Base-by-base conservation (phyloP, 2,888 invertebrate species). In the Troides helena region DNA sequence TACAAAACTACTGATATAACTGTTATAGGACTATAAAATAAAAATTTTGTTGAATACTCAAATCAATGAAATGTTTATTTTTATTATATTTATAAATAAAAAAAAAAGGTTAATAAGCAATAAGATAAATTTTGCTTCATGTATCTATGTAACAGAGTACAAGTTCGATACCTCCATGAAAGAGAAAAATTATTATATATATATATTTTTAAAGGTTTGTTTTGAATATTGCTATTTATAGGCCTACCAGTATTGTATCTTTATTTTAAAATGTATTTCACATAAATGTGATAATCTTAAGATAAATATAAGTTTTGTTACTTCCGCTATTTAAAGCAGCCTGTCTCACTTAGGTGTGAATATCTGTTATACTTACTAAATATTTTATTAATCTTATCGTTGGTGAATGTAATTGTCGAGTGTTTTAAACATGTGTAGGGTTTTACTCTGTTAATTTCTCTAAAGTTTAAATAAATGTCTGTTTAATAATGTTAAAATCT, bases 401-500 rank as follows among this genome's bases (percentile, higher is more conserved):
- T 53, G 43, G 21, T 56, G 14, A 46, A 61, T 46, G 62, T 62
- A 58, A 75, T 72, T 73, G 78, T 68, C 58, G 25, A 75, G 73
- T 81, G 82, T 85, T 86, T 78, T 78, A 79, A 78, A 81, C 80
- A 83, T 73, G 72, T 75, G 78, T 73, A 77, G 74, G 75, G 76
- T 78, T 83, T 84, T 85, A 86, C 82, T 82, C 81, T 90, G 90
- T 92, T 92, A 87, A 86, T 87, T 88, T 88, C 81, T 87, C 83
- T 86, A 86, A 90, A 82, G 85, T 90, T 89, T 89, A 87, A 92
- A 91, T 92, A 92, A 92, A 92, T 92, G 91, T 92, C 87, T 90
- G 91, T 92, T 91, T 87, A 84, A 78, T 76, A 78, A 76, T 25
- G 83, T 80, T 72, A 68, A 70, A 71, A 71, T 74, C 63, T 83